Evolutionary conservation across 2,888 invertebrate species (phyloP).

Genomic region (Lepeophtheirus nordmannii): DNA sequence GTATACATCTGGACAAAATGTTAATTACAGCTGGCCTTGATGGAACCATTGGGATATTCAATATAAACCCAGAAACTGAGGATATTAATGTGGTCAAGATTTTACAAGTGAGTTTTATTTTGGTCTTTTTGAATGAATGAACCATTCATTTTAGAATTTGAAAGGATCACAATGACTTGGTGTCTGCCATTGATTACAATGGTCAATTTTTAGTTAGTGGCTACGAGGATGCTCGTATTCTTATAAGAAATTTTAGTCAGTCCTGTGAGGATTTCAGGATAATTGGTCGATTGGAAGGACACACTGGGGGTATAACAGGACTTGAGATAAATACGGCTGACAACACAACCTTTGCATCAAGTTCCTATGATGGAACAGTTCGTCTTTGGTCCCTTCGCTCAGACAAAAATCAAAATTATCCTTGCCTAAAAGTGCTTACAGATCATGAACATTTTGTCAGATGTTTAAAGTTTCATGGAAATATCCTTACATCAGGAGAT

Average conservation of each 20-base stretch:
- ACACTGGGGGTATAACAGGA: constrained; percentile 16
- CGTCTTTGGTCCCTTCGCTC: neutral
- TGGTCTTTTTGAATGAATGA: neutral
- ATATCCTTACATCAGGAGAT: constrained; percentile 10
- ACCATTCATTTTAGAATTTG: neutral
- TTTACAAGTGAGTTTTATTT: neutral
- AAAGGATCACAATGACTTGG: constrained; percentile 17
- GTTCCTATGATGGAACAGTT: constrained; percentile 18
- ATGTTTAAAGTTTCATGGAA: constrained; percentile 13
- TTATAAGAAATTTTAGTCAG: neutral
- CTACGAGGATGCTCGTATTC: constrained; percentile 14
- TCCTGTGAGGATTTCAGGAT: neutral
- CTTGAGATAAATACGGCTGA: constrained; percentile 7
- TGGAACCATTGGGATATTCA: constrained; percentile 14
- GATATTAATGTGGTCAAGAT: neutral
- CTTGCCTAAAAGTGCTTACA: neutral
- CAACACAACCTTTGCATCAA: neutral
- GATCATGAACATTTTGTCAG: constrained; percentile 13
- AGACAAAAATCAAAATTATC: neutral
- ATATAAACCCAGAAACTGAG: neutral
- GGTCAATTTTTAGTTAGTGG: constrained; percentile 10
- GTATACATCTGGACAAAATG: neutral
- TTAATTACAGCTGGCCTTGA: constrained; percentile 18
- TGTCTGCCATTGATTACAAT: constrained; percentile 15
- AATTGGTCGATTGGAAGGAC: neutral